Conservation (phyloP, 2,888 invertebrate genomes). For the Ashinkailepas kermadecensis region DNA sequence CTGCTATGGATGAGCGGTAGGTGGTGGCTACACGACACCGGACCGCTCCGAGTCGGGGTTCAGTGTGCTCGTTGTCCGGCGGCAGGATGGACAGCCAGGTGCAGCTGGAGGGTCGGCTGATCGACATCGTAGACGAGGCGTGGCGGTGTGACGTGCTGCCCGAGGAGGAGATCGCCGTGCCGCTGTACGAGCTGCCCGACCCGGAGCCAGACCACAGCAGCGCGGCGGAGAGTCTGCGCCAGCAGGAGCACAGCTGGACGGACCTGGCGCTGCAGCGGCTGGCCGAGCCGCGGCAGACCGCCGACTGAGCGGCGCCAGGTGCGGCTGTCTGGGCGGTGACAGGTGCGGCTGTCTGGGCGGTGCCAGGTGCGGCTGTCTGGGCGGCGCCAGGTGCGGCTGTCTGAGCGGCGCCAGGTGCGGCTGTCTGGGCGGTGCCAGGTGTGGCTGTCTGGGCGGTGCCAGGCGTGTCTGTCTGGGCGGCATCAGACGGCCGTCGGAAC, state of each 20-base stretch:
- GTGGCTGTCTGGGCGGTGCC: too few species aligned
- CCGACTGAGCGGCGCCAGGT: conserved; percentile 3
- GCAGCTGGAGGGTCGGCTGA: conserved; percentile 61
- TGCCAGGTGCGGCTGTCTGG: too few species aligned
- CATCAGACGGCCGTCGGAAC: too few species aligned
- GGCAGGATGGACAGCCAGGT: conserved; percentile 47
- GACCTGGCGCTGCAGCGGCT: conserved; percentile 41
- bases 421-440: too few species aligned
- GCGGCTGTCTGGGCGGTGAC: neutral
- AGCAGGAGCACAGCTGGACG: conserved; percentile 70
- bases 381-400: too few species aligned
- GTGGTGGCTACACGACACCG: too few species aligned
- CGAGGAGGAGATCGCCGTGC: conserved; percentile 53
- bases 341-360: neutral
- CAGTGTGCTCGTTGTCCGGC: too few species aligned
- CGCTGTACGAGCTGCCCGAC: conserved; percentile 79
- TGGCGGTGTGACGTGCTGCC: conserved; percentile 61
- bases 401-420: too few species aligned
- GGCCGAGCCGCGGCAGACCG: conserved; percentile 26
- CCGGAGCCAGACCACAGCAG: conserved; percentile 88
- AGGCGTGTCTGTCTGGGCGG: too few species aligned
- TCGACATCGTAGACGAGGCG: conserved; percentile 73
- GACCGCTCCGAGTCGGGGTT: too few species aligned
- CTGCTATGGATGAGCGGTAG: too few species aligned
- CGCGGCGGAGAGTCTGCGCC: conserved; percentile 71